Conservation (phyloP, 37 sponge, comb jelly and placozoan genomes). For the Diacarnus erythraeanus region DNA sequence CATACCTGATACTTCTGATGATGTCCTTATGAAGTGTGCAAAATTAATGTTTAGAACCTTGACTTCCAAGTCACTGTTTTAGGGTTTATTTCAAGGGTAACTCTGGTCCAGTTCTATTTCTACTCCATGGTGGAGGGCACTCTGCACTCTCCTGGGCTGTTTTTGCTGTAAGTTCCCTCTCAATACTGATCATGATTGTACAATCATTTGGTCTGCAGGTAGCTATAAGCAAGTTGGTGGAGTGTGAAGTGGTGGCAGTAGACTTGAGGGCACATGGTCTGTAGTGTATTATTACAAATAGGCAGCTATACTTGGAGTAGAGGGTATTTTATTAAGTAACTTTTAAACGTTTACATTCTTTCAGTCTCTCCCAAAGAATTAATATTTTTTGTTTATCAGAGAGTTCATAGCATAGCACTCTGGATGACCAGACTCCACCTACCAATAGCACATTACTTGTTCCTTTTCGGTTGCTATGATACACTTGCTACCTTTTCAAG, state of each 20-base stretch:
- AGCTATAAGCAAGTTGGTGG: constrained; percentile 24
- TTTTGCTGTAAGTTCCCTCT: constrained; percentile 65
- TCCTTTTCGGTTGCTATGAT: no score
- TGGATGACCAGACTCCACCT: no score
- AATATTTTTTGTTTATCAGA: no score
- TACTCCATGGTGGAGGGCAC: constrained; percentile 97
- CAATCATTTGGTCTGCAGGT: constrained; percentile 19
- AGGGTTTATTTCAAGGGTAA: constrained; percentile 81
- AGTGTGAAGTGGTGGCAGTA: constrained; percentile 72
- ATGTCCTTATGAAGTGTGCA: no score
- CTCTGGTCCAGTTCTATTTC: constrained; percentile 81
- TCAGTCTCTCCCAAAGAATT: no score
- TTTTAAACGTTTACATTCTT: no score
- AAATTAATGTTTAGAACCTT: no score
- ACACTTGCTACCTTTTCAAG: no score
- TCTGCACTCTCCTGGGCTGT: constrained; percentile 96
- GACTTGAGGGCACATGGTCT: constrained; percentile 82
- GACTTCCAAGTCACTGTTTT: no score
- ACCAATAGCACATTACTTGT: no score
- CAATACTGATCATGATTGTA: not conserved
- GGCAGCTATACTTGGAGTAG: not conserved
- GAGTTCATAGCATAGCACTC: no score
- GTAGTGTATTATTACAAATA: not conserved
- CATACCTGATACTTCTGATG: no score
- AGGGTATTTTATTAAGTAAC: not conserved